A percentile compares a stretch with the other conserved stretches of the same genome.
phyloP scores from a whole-genome alignment of 2,888 invertebrate species.

The Pristionchus exspectatus region DNA sequence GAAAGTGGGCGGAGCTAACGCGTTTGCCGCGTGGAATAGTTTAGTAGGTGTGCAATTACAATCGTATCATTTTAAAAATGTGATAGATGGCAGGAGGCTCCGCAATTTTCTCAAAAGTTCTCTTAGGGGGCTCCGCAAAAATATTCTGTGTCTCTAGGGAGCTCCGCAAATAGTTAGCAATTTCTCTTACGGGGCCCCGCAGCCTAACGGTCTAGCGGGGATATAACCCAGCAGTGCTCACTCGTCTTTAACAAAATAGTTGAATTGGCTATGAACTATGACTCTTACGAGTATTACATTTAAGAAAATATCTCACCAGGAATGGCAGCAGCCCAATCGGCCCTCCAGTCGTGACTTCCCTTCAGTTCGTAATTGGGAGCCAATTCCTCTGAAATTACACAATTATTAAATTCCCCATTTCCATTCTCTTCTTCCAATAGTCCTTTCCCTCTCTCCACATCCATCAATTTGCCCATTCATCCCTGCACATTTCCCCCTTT shows the following conservation, averaged over 20 bases:
- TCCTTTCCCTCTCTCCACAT: slow-evolving; percentile 7
- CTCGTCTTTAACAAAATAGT: background rate
- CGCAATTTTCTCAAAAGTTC: no score
- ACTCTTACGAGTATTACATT: background rate
- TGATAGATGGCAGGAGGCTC: no score
- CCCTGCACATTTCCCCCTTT: background rate
- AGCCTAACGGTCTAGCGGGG: no score
- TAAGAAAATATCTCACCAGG: slow-evolving; percentile 55
- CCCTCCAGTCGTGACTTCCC: slow-evolving; percentile 75
- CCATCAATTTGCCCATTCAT: slow-evolving; percentile 42
- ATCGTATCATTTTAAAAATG: no score
- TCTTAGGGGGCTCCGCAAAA: no score
- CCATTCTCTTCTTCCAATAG: background rate
- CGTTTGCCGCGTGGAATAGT: no score
- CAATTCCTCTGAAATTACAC: slow-evolving; percentile 66
- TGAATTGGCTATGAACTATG: background rate
- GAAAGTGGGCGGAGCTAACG: no score
- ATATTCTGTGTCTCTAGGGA: no score
- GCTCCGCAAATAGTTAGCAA: no score
- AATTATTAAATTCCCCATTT: slow-evolving; percentile 32
- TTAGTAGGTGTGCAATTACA: no score
- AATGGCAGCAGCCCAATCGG: slow-evolving; percentile 75
- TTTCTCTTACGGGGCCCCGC: no score
- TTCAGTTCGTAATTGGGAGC: slow-evolving; percentile 71
- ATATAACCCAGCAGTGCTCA: no score